These are phyloP conservation scores for Nemurella pictetii DNA, from an alignment of 2,888 invertebrate species.

Conservation along the genomic window DNA sequence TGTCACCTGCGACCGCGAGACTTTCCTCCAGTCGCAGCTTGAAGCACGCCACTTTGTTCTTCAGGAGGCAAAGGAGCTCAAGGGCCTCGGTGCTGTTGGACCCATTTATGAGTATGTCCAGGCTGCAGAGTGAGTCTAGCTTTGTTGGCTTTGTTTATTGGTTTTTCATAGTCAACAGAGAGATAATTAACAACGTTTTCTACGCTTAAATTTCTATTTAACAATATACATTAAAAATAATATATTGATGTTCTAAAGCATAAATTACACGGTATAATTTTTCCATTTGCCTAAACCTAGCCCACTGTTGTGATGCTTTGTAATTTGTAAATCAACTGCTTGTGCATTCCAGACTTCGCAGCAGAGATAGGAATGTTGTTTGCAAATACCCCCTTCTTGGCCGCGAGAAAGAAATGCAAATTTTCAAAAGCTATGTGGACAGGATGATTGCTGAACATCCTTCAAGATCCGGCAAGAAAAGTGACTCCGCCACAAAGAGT, in stretches of 20 bases:
- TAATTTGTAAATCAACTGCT: too few species aligned
- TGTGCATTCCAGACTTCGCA: background rate
- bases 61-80: slow-evolving; percentile 59
- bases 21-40: slow-evolving; percentile 66
- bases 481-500: background rate
- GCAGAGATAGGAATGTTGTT: background rate
- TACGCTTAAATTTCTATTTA: too few species aligned
- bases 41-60: slow-evolving; percentile 62
- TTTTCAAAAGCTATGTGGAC: slow-evolving; percentile 45
- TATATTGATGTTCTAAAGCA: too few species aligned
- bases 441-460: background rate
- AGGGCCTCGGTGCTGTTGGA: slow-evolving; percentile 65
- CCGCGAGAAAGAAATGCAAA: slow-evolving; percentile 53
- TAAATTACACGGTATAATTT: too few species aligned
- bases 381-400: slow-evolving; percentile 48
- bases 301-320: too few species aligned
- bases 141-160: background rate
- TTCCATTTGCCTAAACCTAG: too few species aligned
- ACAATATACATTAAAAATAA: too few species aligned
- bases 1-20: slow-evolving; percentile 63
- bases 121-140: slow-evolving; percentile 47
- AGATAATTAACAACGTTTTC: too few species aligned
- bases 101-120: slow-evolving; percentile 66
- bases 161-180: background rate
- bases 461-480: background rate